Base-by-base conservation (phyloP, 2,888 invertebrate species). In the Neoitamus cyanurus region DNA sequence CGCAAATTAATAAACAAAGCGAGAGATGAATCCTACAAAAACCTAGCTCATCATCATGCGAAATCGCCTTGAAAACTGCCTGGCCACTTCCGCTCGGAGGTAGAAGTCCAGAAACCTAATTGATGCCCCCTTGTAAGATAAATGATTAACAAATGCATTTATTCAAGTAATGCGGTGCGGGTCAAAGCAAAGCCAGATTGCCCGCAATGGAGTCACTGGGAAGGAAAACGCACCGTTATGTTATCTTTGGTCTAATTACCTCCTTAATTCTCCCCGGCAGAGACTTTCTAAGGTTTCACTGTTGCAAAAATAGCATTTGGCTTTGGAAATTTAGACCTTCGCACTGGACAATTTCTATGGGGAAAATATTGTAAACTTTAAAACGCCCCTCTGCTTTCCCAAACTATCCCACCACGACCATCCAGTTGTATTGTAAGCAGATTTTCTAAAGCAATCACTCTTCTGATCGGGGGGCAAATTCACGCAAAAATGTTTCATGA, bases 281-380 rank as follows among this genome's bases (percentile, higher is more conserved):
- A 15, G 7, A 36, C 73, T 73, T 77, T 77, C 77, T 46, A 77
- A n/a, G 77, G 30, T 42, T 77, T 77, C 77, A 20, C 15, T 15
- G 13, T 13, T 28, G 3, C 11, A 73, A 73, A 34, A 31, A 73
- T 34, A 34, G 20, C 36, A 7, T 36, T 20, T 48, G 46, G 20
- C 15, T 48, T 48, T 58, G 20, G 20, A 58, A 58, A 9, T 25
- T 58, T 2, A 58, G 15, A 58, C 58, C 58, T 58, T 58, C 25
- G 58, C 9, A 25, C 25, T 58, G 58, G 58, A 58, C 34, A 36
- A 73, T 15, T 37, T 36, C 2, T 28, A 4, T 37, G 46, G 3
- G 25, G 7, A n/a, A 46, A 25, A 13, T 46, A 13, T 3, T 28
- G 42, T 28, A 4, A 42, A 15, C 37, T 28, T 42, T 42, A 28